Base-by-base conservation (phyloP, 2,888 invertebrate genomes). In the Drosophila yooni region DNA sequence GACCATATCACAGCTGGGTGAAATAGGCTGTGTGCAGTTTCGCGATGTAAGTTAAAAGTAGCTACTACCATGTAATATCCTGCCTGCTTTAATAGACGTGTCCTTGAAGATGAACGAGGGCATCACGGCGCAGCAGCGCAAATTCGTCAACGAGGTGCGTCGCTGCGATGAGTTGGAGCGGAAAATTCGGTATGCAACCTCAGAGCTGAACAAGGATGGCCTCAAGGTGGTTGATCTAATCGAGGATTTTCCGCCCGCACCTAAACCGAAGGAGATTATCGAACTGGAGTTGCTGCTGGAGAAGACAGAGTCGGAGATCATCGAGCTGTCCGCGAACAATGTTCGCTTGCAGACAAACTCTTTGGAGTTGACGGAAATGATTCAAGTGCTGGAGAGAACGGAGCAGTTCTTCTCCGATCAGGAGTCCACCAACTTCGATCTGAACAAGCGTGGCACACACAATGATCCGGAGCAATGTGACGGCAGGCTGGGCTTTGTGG, bases 261-360 rank as follows among this genome's bases (percentile, higher is more conserved):
- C 96, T 0, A 95, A 95, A 84, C 96, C 96, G 1, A 94, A 96
- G 68, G 96, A 96, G 91, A 96, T 97, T 92, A 96, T 96, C 71
- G 97, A 97, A 67, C 90, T 93, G 40, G 92, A 97, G 96, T 96
- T 96, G 2, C 97, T 98, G 83, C 95, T 99, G 92, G 99, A 99
- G 93, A 98, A 98, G 94, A 97, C 98, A 29, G 99, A 99, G 93
- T 97, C 97, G 83, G 99, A 99, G 93, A 96, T 99, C 77, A 94
- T 97, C 67, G 99, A 99, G 93, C 94, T 99, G 73, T 97, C 98
- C 70, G 97, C 97, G 91, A 99, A 98, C 92, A 97, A 98, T 25
- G 96, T 98, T 70, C 98, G 97, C 88, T 93, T 99, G 90, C 98
- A 98, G 94, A 97, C 97, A 83, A 99, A 98, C 93, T 98, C 95